phyloP scores from a whole-genome alignment of 2,797 vertebrate genomes.

The Chelmon rostratus region DNA sequence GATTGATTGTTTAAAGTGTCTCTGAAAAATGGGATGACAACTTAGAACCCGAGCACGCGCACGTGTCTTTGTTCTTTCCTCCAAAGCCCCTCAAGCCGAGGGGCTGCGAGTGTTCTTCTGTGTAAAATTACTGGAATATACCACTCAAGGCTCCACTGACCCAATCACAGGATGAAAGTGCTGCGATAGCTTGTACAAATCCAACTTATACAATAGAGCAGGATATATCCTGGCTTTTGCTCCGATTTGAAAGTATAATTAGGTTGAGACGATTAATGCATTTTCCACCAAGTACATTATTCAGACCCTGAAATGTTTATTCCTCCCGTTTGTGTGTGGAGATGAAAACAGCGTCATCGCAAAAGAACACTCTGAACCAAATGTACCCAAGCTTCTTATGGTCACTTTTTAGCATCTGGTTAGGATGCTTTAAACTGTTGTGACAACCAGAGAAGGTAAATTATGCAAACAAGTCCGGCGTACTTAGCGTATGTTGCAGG shows the following conservation, averaged over 20 bases:
- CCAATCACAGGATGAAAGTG: slow-evolving; percentile 60
- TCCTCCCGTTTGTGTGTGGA: slow-evolving; percentile 12
- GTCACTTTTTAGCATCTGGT: background rate
- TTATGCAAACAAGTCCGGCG: background rate
- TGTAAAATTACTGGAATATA: slow-evolving; percentile 49
- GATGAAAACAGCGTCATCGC: slow-evolving; percentile 22
- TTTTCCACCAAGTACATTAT: slow-evolving; percentile 34
- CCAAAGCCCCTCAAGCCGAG: slow-evolving; percentile 33
- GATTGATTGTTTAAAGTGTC: slow-evolving; percentile 71
- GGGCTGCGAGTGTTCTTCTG: slow-evolving; percentile 34
- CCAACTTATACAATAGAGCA: slow-evolving; percentile 33
- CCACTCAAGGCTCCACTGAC: slow-evolving; percentile 47
- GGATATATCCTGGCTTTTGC: background rate
- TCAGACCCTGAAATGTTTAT: slow-evolving; percentile 37
- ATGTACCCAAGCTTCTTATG: background rate
- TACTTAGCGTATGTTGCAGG: background rate
- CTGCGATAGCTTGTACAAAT: slow-evolving; percentile 34
- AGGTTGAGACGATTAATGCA: slow-evolving; percentile 32
- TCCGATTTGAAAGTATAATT: slow-evolving; percentile 59
- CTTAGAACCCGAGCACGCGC: slow-evolving; percentile 33
- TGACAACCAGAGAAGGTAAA: background rate
- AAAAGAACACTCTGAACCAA: slow-evolving; percentile 7
- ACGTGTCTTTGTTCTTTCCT: slow-evolving; percentile 48
- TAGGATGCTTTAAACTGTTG: background rate
- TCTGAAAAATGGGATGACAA: slow-evolving; percentile 72